Percentiles rank a stretch among this genome's conserved stretches.
These are phyloP conservation scores for Drosophila crucigera DNA, from an alignment of 2,888 invertebrate genomes.

Conservation along the genomic window DNA sequence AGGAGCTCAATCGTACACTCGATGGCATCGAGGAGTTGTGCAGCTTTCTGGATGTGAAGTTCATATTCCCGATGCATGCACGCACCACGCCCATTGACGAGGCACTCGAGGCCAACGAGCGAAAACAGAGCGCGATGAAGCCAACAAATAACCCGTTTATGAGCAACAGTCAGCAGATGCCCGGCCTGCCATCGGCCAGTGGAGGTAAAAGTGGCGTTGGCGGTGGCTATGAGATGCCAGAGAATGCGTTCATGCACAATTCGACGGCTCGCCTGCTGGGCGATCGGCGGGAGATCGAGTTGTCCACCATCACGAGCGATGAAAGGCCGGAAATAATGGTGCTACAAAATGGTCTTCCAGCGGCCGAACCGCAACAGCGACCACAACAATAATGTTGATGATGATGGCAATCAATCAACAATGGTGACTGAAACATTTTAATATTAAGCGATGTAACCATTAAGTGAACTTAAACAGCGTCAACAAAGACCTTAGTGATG, in stretches of 20 bases:
- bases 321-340: conserved; percentile 69
- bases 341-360: conserved; percentile 66
- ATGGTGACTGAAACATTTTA: conserved; percentile 47
- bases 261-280: conserved; percentile 81
- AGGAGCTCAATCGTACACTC: conserved; percentile 84
- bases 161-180: not conserved
- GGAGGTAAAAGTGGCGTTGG: conserved; percentile 1
- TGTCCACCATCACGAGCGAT: conserved; percentile 80
- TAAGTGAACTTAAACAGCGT: conserved; percentile 15
- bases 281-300: conserved; percentile 83
- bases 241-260: conserved; percentile 81
- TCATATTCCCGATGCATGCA: conserved; percentile 78
- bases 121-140: conserved; percentile 45
- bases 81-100: conserved; percentile 82
- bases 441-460: conserved; percentile 4
- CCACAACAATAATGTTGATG: conserved; percentile 33
- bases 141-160: not conserved
- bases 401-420: not conserved
- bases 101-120: conserved; percentile 85
- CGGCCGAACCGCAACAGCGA: conserved; percentile 72
- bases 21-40: conserved; percentile 86
- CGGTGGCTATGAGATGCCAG: conserved; percentile 81
- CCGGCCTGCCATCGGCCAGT: not conserved
- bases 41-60: conserved; percentile 83
- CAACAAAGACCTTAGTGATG: conserved; percentile 6